These are phyloP conservation scores for Cepaea nemoralis DNA, from an alignment of 1,140 invertebrate genomes.

Conservation along the genomic window DNA sequence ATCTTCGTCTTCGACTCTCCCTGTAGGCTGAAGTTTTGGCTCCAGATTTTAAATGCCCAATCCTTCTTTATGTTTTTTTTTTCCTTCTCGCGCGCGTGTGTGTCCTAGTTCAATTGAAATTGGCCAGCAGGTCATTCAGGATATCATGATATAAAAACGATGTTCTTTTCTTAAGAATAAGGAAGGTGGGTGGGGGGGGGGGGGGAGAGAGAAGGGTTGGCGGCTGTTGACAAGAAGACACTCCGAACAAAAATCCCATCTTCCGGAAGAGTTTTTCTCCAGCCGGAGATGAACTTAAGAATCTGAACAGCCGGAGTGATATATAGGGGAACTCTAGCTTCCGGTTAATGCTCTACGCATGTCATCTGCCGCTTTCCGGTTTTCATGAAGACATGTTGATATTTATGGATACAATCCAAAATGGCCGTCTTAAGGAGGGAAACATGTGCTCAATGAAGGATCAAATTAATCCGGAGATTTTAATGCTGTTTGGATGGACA, in stretches of 20 bases:
- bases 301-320: not conserved
- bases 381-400: slow-evolving; percentile 10
- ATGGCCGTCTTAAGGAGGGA: slow-evolving; percentile 2
- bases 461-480: not conserved
- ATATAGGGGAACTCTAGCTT: not conserved
- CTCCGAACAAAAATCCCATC: not conserved
- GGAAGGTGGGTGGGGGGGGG: too few relatives aligned
- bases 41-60: too few relatives aligned
- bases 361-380: not conserved
- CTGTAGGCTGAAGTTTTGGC: too few relatives aligned
- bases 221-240: not conserved
- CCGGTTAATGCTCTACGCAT: not conserved
- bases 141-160: not conserved
- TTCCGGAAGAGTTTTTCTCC: not conserved
- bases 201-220: too few relatives aligned
- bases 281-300: not conserved
- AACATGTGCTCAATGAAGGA: slow-evolving; percentile 3
- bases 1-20: not conserved
- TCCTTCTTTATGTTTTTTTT: too few relatives aligned
- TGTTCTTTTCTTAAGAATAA: not conserved
- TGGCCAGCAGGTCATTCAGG: too few relatives aligned
- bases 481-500: not conserved
- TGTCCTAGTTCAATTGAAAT: too few relatives aligned
- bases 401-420: slow-evolving; percentile 4
- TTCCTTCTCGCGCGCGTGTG: too few relatives aligned